Evolutionary conservation across 2,113 vertebrate species (phyloP).

Genomic region (Passer domesticus): DNA sequence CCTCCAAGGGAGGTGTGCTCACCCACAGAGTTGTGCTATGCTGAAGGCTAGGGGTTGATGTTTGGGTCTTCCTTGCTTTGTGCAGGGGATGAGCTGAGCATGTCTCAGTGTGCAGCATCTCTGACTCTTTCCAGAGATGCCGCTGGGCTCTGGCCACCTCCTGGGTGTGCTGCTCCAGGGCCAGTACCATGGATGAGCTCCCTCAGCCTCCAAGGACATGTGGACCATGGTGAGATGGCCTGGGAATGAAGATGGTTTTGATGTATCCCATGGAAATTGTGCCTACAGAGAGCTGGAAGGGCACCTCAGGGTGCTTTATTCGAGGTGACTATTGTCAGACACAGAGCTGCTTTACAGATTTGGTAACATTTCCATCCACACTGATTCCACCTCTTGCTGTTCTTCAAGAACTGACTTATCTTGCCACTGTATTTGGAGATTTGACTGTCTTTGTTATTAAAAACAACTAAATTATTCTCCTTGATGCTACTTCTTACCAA

Average conservation of each 20-base stretch:
- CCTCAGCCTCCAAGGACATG: neutral
- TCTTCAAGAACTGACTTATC: neutral
- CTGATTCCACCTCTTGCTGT: neutral
- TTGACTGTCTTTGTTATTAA: neutral
- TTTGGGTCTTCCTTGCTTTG: neutral
- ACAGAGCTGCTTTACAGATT: neutral
- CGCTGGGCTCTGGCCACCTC: neutral
- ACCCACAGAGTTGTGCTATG: rapidly evolving
- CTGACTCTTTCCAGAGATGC: neutral
- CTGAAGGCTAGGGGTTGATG: neutral
- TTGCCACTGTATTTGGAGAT: neutral
- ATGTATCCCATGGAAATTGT: neutral
- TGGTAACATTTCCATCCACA: neutral
- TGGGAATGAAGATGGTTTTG: neutral
- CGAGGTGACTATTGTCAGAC: neutral
- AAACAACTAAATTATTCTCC: neutral
- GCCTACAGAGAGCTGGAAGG: neutral
- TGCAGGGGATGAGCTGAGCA: neutral
- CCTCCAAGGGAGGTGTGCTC: neutral
- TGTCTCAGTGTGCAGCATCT: neutral
- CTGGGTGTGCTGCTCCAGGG: neutral
- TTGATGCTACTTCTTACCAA: neutral
- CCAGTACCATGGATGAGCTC: neutral
- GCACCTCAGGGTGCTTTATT: neutral
- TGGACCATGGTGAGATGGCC: rapidly evolving